Evolutionary conservation across 92 coral and sea anemone genomes (phyloP), one percentile per base, ranked within the genome.

Genomic region (Zoanthus gigantus): DNA sequence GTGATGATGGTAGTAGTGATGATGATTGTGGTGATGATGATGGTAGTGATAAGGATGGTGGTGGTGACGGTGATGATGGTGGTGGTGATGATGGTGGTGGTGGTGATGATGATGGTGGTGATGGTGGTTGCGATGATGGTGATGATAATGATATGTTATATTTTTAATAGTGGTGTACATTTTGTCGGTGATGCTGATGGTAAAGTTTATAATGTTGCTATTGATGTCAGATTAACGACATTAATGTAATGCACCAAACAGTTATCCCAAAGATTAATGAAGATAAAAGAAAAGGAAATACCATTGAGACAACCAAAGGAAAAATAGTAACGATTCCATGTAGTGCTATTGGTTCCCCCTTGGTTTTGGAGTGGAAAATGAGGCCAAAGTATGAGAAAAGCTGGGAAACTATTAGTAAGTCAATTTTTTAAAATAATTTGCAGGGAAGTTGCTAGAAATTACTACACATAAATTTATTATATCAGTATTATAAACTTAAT

Each of bases 331-430:
- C 28, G 52, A 61, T 80, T 11, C 0, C 18, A 14, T 80, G 85
- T 34, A 9, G 73, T 17, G 85, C 85, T 0, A 73, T 80, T 65
- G 85, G 85, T 18, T 46, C 45, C 63, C 85, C 85, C 6, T 32
- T 80, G 74, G 12, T 2, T 23, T 17, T 80, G 34, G 85, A 80
- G 57, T 80, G 85, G 85, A 80, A 80, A 80, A 23, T 80, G 72
- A 80, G 18, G 23, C 60, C 30, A 14, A 80, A 80, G 37, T 63
- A 65, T 44, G 85, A 80, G 74, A 65, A 17, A 80, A 5, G 3
- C 34, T 80, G 85, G 85, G 17, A 61, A 10, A 65, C 45, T 11
- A 45, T 80, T 37, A 34, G 85, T 80, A 73, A 80, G 85, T 65
- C 9, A 60, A 60, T 2, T 37, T 37, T 37, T 37, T 2, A 37